Percentiles rank a stretch among this genome's conserved stretches.
Evolutionary conservation across 2,888 invertebrate genomes (phyloP).

Genomic region (Dorcus parallelipipedus): DNA sequence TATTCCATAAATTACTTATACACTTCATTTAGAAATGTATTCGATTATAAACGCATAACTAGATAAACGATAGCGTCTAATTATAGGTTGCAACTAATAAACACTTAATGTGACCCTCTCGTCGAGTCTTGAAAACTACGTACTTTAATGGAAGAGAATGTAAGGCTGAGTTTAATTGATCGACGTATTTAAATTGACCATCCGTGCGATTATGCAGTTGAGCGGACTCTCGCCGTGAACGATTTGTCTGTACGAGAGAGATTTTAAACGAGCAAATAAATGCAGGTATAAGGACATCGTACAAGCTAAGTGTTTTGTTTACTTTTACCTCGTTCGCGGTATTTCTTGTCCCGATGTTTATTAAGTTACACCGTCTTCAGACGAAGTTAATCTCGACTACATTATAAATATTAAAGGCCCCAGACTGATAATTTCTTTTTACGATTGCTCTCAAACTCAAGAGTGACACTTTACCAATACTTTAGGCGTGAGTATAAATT

Average conservation of each 20-base stretch:
- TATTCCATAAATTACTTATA: too few species aligned
- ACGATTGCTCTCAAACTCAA: too few species aligned
- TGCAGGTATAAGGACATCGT: constrained; percentile 25
- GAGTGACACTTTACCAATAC: too few species aligned
- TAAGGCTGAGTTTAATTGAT: constrained; percentile 33
- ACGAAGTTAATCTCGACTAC: too few species aligned
- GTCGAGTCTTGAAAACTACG: not conserved
- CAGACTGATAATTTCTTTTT: too few species aligned
- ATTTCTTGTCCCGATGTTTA: constrained; percentile 10
- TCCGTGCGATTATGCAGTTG: constrained; percentile 32
- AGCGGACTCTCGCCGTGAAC: constrained; percentile 28
- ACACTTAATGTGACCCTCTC: too few species aligned
- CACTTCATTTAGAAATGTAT: too few species aligned
- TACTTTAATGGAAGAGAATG: constrained; percentile 28
- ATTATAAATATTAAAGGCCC: too few species aligned
- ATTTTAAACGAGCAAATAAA: constrained; percentile 27
- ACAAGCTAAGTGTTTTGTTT: constrained; percentile 25
- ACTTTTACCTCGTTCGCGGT: constrained; percentile 11
- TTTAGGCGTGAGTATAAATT: too few species aligned
- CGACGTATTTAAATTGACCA: constrained; percentile 34
- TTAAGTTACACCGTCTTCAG: constrained; percentile 5
- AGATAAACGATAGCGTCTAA: too few species aligned
- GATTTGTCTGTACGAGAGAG: constrained; percentile 30
- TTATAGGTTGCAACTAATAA: too few species aligned
- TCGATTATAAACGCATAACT: too few species aligned